Base-by-base conservation (phyloP, 2,888 invertebrate species). In the Omphaloscelis lunosa region DNA sequence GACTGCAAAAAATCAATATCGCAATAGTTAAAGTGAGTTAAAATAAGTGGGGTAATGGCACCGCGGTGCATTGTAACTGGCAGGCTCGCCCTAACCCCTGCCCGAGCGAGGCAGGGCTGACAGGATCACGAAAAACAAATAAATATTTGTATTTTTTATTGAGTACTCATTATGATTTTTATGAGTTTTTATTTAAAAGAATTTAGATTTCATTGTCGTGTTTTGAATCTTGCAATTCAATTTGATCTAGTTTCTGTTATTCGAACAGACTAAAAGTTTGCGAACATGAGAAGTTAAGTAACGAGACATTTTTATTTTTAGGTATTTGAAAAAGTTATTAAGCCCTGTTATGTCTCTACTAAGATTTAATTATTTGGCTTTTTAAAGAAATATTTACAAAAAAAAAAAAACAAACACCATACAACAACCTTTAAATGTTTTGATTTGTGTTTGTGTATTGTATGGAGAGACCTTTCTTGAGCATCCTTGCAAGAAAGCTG, bases 31-130 rank as follows among this genome's bases (percentile, higher is more conserved):
- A 92, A 91, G 90, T 89, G 90, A 91, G 94, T 95, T 92, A 90
- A 92, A 94, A 94, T 95, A 95, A 95, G 93, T 96, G 93, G 95
- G 95, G 95, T 95, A 95, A 94, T 95, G 87, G 94, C 90, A 91
- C 91, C 86, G 89, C 90, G 91, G 89, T 94, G 94, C 94, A 94
- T 92, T 93, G 94, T 91, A 89, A 90, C 89, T 89, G 89, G 89
- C 89, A 88, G 83, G 83, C 89, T 87, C 83, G 86, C 89, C 91
- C 91, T 89, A 87, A 89, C 90, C 90, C 90, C 89, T 80, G 82
- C 79, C 53, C 80, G 78, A 70, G 39, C 23, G 72, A n/a, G 29
- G 12, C 87, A 93, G 89, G 93, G 92, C 80, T 92, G 91, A 17
- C 88, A 77, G 29, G 27, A 27, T 17, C 23, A 17, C 41, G 5